These are phyloP conservation scores for Eupithecia subumbrata DNA, from an alignment of 2,888 invertebrate species.

Conservation along the genomic window DNA sequence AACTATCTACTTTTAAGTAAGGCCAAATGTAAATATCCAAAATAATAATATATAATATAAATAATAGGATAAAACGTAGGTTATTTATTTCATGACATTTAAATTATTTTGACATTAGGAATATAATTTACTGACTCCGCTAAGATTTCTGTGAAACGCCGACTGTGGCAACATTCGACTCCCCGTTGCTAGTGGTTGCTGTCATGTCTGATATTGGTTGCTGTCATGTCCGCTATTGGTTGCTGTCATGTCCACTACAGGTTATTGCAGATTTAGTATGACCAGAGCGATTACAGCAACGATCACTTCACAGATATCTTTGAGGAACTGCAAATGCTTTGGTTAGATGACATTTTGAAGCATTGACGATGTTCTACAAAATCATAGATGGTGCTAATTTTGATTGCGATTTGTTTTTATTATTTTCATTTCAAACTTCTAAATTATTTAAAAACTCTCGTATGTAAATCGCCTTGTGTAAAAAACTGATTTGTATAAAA, in stretches of 20 bases:
- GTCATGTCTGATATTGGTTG: not conserved
- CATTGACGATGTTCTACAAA: not conserved
- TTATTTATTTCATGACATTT: constrained; percentile 39
- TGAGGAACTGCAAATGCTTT: not conserved
- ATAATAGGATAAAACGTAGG: constrained; percentile 20
- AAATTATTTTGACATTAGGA: constrained; percentile 14
- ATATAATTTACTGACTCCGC: not conserved
- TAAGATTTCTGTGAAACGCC: not conserved
- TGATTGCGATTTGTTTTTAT: not conserved
- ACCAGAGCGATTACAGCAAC: not conserved
- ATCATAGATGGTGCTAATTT: not conserved
- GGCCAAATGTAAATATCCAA: constrained; percentile 41
- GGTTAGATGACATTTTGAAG: not conserved
- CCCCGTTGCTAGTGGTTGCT: not conserved
- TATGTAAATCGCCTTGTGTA: not conserved
- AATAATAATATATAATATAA: constrained; percentile 36
- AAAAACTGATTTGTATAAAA: not conserved
- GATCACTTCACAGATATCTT: not conserved
- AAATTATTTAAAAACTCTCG: not conserved
- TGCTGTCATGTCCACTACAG: not conserved
- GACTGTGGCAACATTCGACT: not conserved
- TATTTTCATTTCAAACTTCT: not conserved
- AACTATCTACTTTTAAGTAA: constrained; percentile 48
- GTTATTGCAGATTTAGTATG: not conserved
- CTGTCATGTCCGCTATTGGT: not conserved